Percentiles rank a stretch among this genome's conserved stretches.
phyloP scores from a whole-genome alignment of 2,888 invertebrate genomes.

The Tortricodes alternella region DNA sequence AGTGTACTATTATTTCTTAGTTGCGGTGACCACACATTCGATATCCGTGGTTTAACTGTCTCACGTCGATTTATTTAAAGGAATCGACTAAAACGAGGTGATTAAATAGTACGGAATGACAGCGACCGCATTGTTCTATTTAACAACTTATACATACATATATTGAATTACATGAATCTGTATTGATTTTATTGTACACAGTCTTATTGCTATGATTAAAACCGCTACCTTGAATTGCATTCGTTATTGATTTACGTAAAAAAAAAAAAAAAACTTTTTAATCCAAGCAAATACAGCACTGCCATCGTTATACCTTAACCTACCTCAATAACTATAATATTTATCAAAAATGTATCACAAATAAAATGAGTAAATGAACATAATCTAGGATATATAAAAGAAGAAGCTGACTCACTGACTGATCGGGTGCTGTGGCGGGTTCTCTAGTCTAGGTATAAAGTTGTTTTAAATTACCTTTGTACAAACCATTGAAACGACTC shows the following conservation, averaged over 20 bases:
- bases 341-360: neutral
- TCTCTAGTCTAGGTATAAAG: too few relatives aligned
- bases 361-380: neutral
- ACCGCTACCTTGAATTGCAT: too few relatives aligned
- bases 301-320: too few relatives aligned
- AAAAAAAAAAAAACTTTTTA: too few relatives aligned
- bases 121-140: neutral
- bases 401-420: too few relatives aligned
- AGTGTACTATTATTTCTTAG: conserved; percentile 2
- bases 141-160: too few relatives aligned
- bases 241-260: too few relatives aligned
- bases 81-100: neutral
- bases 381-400: too few relatives aligned
- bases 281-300: too few relatives aligned
- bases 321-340: neutral
- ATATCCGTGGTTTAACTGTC: conserved; percentile 24
- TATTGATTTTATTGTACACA: neutral
- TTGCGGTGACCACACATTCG: conserved; percentile 26
- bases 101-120: neutral
- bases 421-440: too few relatives aligned
- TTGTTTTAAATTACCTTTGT: neutral
- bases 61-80: conserved; percentile 9
- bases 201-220: neutral
- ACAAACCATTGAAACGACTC: neutral
- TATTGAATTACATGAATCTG: conserved; percentile 1